Evolutionary conservation across 2,797 vertebrate genomes (phyloP).

Genomic region (Balearica regulorum): DNA sequence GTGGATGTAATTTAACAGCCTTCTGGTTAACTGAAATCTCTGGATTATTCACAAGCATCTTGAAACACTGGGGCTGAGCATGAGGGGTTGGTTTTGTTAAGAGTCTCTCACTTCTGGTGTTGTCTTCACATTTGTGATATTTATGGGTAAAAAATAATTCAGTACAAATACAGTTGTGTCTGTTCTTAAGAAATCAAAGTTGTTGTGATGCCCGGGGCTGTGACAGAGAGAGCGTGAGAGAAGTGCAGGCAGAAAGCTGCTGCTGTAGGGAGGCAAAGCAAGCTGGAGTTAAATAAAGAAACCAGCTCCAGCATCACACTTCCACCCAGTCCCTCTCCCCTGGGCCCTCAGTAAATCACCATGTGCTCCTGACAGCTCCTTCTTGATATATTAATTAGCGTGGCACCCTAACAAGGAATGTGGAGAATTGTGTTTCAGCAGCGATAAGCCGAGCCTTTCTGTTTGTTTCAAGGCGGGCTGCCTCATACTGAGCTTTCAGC

Average conservation of each 20-base stretch:
- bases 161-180: background rate
- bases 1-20: background rate
- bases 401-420: background rate
- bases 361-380: background rate
- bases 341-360: background rate
- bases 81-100: background rate
- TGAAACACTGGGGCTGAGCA: background rate
- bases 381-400: background rate
- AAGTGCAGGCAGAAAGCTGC: background rate
- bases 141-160: slow-evolving; percentile 23
- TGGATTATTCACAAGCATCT: background rate
- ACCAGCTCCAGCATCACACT: background rate
- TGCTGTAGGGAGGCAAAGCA: slow-evolving; percentile 5
- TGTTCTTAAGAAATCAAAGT: slow-evolving; percentile 35
- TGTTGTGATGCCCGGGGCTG: background rate
- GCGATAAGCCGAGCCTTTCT: background rate
- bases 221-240: background rate
- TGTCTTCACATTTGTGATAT: background rate
- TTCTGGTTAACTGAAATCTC: background rate
- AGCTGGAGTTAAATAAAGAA: slow-evolving; percentile 16
- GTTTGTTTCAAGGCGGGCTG: background rate
- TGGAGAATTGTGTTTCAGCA: accelerated
- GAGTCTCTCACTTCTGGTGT: background rate
- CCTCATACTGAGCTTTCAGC: background rate
- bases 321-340: background rate